A percentile compares a stretch with the other conserved stretches of the same genome.
These are phyloP conservation scores for Osmerus mordax DNA, from an alignment of 2,113 vertebrate genomes.

Conservation along the genomic window DNA sequence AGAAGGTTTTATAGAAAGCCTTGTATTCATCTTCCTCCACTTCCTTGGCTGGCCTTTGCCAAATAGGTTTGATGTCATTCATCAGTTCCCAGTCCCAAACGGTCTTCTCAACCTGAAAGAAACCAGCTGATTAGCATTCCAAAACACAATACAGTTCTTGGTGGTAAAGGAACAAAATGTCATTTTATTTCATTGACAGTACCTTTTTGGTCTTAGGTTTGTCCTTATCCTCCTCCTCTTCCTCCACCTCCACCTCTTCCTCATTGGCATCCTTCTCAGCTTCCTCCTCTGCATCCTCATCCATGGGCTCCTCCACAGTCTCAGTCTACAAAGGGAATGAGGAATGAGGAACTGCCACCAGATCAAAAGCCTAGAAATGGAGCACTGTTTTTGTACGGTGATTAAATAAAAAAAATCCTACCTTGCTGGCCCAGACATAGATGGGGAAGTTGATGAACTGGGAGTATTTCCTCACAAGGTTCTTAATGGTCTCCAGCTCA, in stretches of 20 bases:
- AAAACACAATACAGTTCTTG: neutral
- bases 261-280: constrained; percentile 88
- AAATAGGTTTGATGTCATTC: constrained; percentile 99
- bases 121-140: neutral
- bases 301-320: constrained; percentile 92
- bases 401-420: constrained; percentile 35
- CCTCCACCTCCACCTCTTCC: constrained; percentile 93
- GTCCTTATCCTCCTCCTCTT: constrained; percentile 92
- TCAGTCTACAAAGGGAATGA: constrained; percentile 79
- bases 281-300: constrained; percentile 84
- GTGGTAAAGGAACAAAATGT: neutral
- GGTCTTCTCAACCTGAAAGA: constrained; percentile 91
- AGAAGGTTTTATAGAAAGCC: constrained; percentile 98
- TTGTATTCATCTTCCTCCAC: constrained; percentile 97
- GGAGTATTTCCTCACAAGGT: constrained; percentile 94
- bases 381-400: no score
- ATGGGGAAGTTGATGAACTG: constrained; percentile 99
- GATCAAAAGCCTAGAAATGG: neutral
- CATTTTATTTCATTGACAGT: neutral
- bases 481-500: constrained; percentile 98
- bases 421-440: constrained; percentile 99
- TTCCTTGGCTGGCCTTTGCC: constrained; percentile 94
- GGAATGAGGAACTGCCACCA: neutral
- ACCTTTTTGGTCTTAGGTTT: constrained; percentile 98
- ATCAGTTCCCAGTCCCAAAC: constrained; percentile 99